A percentile compares a stretch with the other conserved stretches of the same genome.
phyloP scores from a whole-genome alignment of 1,140 invertebrate genomes.

The Drosophila carrolli region DNA sequence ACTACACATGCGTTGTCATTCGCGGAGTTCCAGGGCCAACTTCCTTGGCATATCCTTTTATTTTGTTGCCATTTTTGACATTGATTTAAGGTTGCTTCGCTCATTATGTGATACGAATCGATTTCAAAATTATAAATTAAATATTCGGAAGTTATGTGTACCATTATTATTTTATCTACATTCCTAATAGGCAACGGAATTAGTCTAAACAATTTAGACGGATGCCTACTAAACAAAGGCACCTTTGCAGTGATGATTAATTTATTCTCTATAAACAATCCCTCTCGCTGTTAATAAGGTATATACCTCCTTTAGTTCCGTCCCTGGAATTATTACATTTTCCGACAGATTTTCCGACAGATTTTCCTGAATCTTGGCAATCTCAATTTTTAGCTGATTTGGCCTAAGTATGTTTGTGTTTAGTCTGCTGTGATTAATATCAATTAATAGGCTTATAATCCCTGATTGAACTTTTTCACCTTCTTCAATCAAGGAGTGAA shows the following conservation, averaged over 20 bases:
- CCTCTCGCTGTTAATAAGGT: not conserved
- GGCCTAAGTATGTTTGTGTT: not conserved
- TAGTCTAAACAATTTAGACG: conserved; percentile 5
- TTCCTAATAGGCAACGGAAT: not conserved
- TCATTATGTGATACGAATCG: not conserved
- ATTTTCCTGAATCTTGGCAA: not conserved
- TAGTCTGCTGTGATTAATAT: conserved; percentile 1
- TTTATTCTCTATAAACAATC: not conserved
- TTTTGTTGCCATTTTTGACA: conserved; percentile 1
- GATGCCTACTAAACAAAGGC: conserved; percentile 9
- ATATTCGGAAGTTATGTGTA: not conserved
- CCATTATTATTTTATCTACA: not conserved
- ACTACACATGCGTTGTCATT: conserved; percentile 6
- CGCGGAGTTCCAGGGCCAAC: conserved; percentile 5
- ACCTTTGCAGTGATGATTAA: not conserved
- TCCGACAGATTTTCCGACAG: conserved; percentile 2
- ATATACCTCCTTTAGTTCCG: not conserved
- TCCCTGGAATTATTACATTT: not conserved
- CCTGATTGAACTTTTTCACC: not conserved
- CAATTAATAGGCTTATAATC: not conserved
- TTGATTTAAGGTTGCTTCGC: conserved; percentile 6
- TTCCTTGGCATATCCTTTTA: conserved; percentile 8
- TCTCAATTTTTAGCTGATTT: not conserved
- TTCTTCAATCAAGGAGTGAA: not conserved
- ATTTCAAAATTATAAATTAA: conserved; percentile 9